phyloP scores from a whole-genome alignment of 2,888 invertebrate genomes.

The Thelaira solivaga region DNA sequence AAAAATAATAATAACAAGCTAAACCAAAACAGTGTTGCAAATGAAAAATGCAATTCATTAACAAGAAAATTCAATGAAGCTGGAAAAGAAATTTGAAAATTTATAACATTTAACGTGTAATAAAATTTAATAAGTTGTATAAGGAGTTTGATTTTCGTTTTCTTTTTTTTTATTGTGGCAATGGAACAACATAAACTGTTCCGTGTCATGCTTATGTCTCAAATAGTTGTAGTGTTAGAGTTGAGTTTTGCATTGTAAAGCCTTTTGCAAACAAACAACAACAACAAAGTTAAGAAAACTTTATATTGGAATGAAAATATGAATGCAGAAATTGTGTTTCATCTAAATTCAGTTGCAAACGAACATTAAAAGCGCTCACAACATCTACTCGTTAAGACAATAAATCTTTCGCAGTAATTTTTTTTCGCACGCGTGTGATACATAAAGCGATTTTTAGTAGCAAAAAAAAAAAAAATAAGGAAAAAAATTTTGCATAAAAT shows the following conservation, averaged over 20 bases:
- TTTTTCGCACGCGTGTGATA: conserved; percentile 59
- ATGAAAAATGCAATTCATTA: conserved; percentile 24
- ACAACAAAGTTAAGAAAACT: neutral
- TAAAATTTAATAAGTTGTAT: too few species aligned
- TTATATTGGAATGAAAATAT: conserved; percentile 42
- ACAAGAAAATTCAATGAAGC: neutral
- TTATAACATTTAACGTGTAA: too few species aligned
- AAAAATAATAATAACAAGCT: conserved; percentile 6
- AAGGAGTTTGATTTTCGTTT: neutral
- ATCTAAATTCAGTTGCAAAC: conserved; percentile 61
- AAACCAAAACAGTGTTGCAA: conserved; percentile 31
- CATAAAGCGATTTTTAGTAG: conserved; percentile 44
- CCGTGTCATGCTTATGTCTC: conserved; percentile 1
- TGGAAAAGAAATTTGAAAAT: neutral
- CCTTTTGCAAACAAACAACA: neutral
- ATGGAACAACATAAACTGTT: conserved; percentile 38
- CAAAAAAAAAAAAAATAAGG: neutral
- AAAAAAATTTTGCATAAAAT: neutral
- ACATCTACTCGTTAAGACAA: conserved; percentile 17
- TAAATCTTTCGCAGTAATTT: conserved; percentile 26
- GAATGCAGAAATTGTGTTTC: conserved; percentile 58
- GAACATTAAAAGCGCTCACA: conserved; percentile 62
- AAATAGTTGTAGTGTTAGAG: conserved; percentile 5
- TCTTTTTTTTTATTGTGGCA: neutral
- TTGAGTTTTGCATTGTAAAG: conserved; percentile 38